Evolutionary conservation across 1,140 invertebrate species (phyloP).

Genomic region (Cephus cinctus): DNA sequence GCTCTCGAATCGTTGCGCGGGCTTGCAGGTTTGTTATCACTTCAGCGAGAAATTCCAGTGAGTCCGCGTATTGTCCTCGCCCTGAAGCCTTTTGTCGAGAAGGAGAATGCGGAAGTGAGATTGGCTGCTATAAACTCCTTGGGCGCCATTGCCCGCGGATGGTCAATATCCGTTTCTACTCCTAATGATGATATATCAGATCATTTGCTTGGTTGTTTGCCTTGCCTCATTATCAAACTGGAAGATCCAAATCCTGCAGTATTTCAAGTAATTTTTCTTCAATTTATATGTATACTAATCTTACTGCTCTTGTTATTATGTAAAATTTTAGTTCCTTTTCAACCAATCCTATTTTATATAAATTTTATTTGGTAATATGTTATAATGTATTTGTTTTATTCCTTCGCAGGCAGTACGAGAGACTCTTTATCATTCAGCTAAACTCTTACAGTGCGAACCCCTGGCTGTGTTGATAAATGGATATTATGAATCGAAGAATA

Average conservation of each 20-base stretch:
- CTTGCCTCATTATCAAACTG: constrained; percentile 42
- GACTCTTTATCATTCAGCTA: constrained; percentile 31
- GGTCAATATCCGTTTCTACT: constrained; percentile 28
- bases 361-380: background rate
- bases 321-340: constrained; percentile 8
- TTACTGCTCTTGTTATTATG: constrained; percentile 4
- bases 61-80: constrained; percentile 43
- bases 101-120: constrained; percentile 45
- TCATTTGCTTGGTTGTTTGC: constrained; percentile 44
- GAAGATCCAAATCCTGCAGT: constrained; percentile 37
- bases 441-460: constrained; percentile 29
- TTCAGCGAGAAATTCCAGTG: constrained; percentile 33
- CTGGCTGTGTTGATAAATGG: constrained; percentile 26
- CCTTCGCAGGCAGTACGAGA: constrained; percentile 32
- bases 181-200: constrained; percentile 41
- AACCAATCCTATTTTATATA: constrained; percentile 6
- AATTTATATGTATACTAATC: background rate
- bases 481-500: constrained; percentile 26
- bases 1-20: constrained; percentile 44
- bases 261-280: constrained; percentile 24
- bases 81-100: constrained; percentile 47
- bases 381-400: constrained; percentile 6
- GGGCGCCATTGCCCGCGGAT: constrained; percentile 31
- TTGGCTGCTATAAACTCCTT: constrained; percentile 41
- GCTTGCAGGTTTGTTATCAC: constrained; percentile 35